A percentile compares a stretch with the other conserved stretches of the same genome.
Evolutionary conservation across 2,888 invertebrate genomes (phyloP).

Genomic region (Coremacera marginata): DNA sequence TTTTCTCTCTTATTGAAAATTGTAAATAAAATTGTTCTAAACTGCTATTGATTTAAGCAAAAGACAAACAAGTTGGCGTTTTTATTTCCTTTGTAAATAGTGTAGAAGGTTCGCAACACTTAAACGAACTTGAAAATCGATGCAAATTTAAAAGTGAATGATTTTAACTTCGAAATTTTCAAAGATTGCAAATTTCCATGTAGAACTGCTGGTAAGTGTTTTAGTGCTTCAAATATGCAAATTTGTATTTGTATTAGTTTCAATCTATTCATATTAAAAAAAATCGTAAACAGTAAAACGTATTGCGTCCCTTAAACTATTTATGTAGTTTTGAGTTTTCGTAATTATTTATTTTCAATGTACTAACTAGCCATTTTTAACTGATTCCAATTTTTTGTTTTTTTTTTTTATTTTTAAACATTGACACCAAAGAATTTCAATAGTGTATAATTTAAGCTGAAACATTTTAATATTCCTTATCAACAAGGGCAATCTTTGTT

Average conservation of each 20-base stretch:
- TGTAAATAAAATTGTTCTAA: slow-evolving; percentile 40
- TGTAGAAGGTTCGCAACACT: not conserved
- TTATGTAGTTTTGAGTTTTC: not conserved
- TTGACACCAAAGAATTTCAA: slow-evolving; percentile 7
- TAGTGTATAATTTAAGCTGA: not conserved
- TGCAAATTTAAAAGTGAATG: not conserved
- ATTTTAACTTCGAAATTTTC: slow-evolving; percentile 5
- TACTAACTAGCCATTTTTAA: not conserved
- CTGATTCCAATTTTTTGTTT: not conserved
- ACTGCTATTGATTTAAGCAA: slow-evolving; percentile 39
- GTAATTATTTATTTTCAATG: not conserved
- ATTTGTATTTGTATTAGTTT: not conserved
- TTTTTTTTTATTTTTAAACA: not conserved
- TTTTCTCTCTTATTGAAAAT: slow-evolving; percentile 7
- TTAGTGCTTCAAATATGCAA: not conserved
- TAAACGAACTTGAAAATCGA: not conserved
- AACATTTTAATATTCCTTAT: slow-evolving; percentile 12
- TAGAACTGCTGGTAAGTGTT: not conserved
- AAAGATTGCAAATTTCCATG: not conserved
- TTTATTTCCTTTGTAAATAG: slow-evolving; percentile 23
- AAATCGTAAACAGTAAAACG: too few relatives aligned
- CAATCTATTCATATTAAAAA: too few relatives aligned
- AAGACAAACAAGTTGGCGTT: slow-evolving; percentile 30
- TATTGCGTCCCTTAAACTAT: too few relatives aligned
- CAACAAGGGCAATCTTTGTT: slow-evolving; percentile 37